Percentiles rank a stretch among this genome's conserved stretches.
phyloP scores from a whole-genome alignment of 2,797 vertebrate genomes.

The Bovichtus variegatus region DNA sequence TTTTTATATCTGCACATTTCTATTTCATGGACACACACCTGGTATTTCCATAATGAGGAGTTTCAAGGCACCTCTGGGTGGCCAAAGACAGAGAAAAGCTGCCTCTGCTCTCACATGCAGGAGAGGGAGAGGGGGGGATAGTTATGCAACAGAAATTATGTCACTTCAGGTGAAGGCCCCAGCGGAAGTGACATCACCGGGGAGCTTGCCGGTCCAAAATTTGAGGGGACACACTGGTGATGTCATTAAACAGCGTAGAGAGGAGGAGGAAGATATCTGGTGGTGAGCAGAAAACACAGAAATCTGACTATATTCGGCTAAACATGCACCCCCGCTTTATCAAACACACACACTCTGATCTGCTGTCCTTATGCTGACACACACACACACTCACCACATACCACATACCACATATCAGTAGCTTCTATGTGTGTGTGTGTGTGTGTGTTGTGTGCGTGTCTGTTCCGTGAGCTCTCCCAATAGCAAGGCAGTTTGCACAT shows the following conservation, averaged over 20 bases:
- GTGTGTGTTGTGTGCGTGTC: conserved; percentile 40
- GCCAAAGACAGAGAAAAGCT: conserved; percentile 40
- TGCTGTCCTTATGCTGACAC: conserved; percentile 38
- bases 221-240: conserved; percentile 64
- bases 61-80: conserved; percentile 61
- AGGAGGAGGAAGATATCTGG: conserved; percentile 29
- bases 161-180: conserved; percentile 73
- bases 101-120: conserved; percentile 39
- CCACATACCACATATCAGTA: conserved; percentile 38
- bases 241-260: conserved; percentile 54
- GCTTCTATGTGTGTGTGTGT: conserved; percentile 8
- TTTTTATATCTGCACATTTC: conserved; percentile 36
- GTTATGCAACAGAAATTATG: conserved; percentile 69
- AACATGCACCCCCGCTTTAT: conserved; percentile 43
- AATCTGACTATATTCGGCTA: conserved; percentile 49
- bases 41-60: conserved; percentile 65
- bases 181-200: conserved; percentile 66
- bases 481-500: conserved; percentile 75
- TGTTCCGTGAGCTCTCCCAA: conserved; percentile 65
- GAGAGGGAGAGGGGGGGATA: neutral
- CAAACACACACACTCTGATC: conserved; percentile 44
- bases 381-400: conserved; percentile 38
- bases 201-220: conserved; percentile 48
- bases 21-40: conserved; percentile 57
- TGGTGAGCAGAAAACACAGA: conserved; percentile 55